Evolutionary conservation across 1,140 invertebrate genomes (phyloP).

Genomic region (Pseudomyrmex concolor): DNA sequence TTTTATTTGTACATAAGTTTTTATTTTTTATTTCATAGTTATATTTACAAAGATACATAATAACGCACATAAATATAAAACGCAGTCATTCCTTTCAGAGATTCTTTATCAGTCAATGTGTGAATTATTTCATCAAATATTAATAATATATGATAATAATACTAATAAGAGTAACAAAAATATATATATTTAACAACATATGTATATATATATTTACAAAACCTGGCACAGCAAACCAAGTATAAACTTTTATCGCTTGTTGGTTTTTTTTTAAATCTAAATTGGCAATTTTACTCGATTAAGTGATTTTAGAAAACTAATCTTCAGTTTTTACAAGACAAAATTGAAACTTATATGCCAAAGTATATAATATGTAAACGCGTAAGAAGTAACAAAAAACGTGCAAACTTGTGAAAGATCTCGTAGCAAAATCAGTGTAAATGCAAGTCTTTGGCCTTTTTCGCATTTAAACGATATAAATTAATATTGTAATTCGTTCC

Average conservation of each 20-base stretch:
- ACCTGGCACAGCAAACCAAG: conserved; percentile 1
- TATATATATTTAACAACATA: conserved; percentile 27
- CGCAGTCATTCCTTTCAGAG: conserved; percentile 59
- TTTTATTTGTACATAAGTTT: conserved; percentile 24
- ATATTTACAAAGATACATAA: conserved; percentile 62
- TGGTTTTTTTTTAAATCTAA: neutral
- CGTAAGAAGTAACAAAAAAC: conserved; percentile 9
- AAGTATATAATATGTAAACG: conserved; percentile 55
- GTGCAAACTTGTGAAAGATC: conserved; percentile 29
- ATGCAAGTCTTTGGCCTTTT: conserved; percentile 82
- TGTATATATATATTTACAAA: conserved; percentile 47
- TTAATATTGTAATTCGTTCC: neutral
- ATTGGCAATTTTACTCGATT: neutral
- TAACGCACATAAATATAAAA: conserved; percentile 64
- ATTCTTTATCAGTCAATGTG: conserved; percentile 40
- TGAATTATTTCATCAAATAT: neutral
- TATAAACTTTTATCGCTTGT: neutral
- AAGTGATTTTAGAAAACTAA: neutral
- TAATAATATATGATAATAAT: conserved; percentile 29
- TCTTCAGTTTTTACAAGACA: conserved; percentile 33
- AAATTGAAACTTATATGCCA: conserved; percentile 43
- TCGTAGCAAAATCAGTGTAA: conserved; percentile 73
- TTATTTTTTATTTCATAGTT: conserved; percentile 45
- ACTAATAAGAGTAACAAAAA: neutral
- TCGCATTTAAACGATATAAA: conserved; percentile 20